phyloP scores from a whole-genome alignment of 2,888 invertebrate species.

The Nomada flava region DNA sequence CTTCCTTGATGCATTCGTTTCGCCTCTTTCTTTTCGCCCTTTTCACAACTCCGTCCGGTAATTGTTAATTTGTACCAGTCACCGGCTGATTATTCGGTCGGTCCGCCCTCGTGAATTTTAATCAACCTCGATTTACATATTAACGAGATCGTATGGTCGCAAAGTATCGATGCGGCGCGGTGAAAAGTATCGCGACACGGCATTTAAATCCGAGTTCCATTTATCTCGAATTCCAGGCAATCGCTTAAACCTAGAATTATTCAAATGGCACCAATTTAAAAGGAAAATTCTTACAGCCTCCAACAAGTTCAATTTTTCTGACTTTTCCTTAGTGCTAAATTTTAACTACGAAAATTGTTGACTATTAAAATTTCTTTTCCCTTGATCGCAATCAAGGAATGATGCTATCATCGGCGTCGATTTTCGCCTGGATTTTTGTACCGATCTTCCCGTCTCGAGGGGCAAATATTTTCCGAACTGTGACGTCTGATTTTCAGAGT shows the following conservation, averaged over 20 bases:
- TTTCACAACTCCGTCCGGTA: slow-evolving; percentile 4
- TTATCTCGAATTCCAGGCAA: not conserved
- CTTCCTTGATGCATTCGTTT: not conserved
- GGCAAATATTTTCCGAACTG: not conserved
- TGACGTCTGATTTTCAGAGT: slow-evolving; percentile 87
- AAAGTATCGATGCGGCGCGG: slow-evolving; percentile 2
- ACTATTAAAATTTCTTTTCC: no score
- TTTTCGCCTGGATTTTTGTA: no score
- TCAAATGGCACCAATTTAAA: no score
- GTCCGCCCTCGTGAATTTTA: slow-evolving; percentile 18
- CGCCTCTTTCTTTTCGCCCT: not conserved
- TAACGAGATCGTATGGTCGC: slow-evolving; percentile 19
- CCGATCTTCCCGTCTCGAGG: not conserved
- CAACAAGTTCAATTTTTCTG: no score
- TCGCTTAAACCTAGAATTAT: no score
- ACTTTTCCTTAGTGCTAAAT: no score
- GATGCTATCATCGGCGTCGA: no score
- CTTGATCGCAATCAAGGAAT: no score
- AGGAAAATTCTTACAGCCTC: no score
- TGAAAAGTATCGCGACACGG: slow-evolving; percentile 17
- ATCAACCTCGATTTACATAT: slow-evolving; percentile 34
- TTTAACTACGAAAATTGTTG: no score
- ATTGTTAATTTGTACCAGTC: slow-evolving; percentile 48
- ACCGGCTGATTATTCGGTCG: slow-evolving; percentile 20
- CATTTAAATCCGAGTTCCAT: slow-evolving; percentile 38